These are phyloP conservation scores for Axinella damicornis DNA, from an alignment of 37 sponge, comb jelly and placozoan species.

Conservation along the genomic window DNA sequence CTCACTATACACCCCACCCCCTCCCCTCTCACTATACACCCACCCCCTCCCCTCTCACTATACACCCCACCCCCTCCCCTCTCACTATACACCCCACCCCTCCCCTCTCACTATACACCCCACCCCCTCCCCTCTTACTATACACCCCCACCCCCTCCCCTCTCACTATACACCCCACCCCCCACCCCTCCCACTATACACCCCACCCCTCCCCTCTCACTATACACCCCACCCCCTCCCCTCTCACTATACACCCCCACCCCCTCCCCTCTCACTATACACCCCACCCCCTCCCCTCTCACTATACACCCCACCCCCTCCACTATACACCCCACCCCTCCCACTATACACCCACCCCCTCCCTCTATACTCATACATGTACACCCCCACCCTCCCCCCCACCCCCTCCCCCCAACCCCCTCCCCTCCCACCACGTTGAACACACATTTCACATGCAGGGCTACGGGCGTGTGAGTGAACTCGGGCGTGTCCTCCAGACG, in stretches of 20 bases:
- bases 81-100: no score
- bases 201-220: background rate
- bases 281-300: background rate
- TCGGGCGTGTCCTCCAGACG: conserved; percentile 34
- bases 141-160: background rate
- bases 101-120: no score
- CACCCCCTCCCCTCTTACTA: no score
- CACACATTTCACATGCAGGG: conserved; percentile 28
- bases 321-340: background rate
- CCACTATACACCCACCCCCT: background rate
- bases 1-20: background rate
- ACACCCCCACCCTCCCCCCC: background rate
- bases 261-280: background rate
- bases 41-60: background rate
- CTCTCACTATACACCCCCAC: background rate
- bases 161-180: background rate
- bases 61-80: background rate
- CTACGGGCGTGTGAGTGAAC: conserved; percentile 45
- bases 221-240: background rate
- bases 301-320: background rate
- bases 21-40: no score
- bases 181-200: no score
- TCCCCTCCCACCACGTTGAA: background rate
- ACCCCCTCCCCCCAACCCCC: background rate
- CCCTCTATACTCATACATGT: no score